Evolutionary conservation across 2,888 invertebrate species (phyloP).

Genomic region (Xylocampa areola): DNA sequence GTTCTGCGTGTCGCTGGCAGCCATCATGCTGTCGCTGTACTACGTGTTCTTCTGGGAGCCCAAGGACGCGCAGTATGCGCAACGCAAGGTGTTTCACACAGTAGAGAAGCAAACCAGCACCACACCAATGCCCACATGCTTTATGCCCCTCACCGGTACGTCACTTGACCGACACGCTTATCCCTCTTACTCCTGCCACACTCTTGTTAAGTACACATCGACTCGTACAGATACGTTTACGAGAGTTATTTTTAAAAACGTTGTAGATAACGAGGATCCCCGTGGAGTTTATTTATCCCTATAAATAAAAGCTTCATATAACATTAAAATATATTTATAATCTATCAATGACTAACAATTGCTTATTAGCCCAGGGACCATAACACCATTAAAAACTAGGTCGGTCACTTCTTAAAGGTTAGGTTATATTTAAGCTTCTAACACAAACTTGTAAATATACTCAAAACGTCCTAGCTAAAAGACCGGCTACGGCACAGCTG

Average conservation of each 20-base stretch:
- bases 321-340: no score
- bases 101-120: conserved; percentile 88
- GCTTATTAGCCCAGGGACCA: no score
- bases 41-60: conserved; percentile 98
- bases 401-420: no score
- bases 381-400: no score
- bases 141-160: conserved; percentile 88
- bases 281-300: conserved; percentile 11
- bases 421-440: no score
- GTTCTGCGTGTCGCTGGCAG: conserved; percentile 97
- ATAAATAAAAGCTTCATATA: neutral
- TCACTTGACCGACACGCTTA: conserved; percentile 84
- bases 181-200: conserved; percentile 59
- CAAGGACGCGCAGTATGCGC: conserved; percentile 88
- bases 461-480: neutral
- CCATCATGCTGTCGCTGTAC: conserved; percentile 97
- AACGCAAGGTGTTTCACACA: conserved; percentile 87
- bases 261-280: conserved; percentile 10
- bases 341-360: no score
- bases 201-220: conserved; percentile 31
- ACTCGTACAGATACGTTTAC: conserved; percentile 47
- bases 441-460: neutral
- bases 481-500: neutral
- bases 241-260: conserved; percentile 26
- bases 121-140: conserved; percentile 89